A percentile compares a stretch with the other conserved stretches of the same genome.
Evolutionary conservation across 2,113 vertebrate genomes (phyloP).

Genomic region (Oryzias woworae): DNA sequence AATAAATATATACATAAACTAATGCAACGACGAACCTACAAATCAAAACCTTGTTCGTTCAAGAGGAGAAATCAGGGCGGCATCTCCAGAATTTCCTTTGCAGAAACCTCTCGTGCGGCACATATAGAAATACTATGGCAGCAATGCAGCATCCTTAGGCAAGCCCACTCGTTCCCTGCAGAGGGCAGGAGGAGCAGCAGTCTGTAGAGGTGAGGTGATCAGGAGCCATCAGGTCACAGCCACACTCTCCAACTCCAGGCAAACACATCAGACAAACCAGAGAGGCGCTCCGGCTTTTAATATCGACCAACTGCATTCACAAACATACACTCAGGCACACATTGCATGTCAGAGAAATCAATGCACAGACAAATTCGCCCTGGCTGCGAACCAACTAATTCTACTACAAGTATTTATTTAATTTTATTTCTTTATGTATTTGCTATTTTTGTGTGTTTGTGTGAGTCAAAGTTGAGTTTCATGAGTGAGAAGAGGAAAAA

Average conservation of each 20-base stretch:
- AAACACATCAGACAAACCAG: constrained; percentile 61
- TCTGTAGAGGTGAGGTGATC: constrained; percentile 43
- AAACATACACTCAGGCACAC: constrained; percentile 34
- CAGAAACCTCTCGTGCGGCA: no score
- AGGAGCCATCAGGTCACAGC: constrained; percentile 59
- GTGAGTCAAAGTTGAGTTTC: constrained; percentile 26
- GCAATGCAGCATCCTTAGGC: no score
- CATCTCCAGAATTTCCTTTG: constrained; percentile 23
- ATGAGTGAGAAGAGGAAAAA: constrained; percentile 29
- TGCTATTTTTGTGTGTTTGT: neutral
- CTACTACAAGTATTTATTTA: constrained; percentile 22
- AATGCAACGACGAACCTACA: constrained; percentile 7
- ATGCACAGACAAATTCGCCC: constrained; percentile 70
- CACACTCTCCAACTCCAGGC: constrained; percentile 55
- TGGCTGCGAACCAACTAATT: constrained; percentile 61
- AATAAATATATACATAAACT: constrained; percentile 1
- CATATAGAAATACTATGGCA: no score
- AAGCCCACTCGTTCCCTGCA: constrained; percentile 32
- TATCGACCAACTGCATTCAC: constrained; percentile 68
- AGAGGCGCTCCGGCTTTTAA: constrained; percentile 69
- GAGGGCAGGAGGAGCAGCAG: constrained; percentile 42
- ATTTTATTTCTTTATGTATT: neutral
- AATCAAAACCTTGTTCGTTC: constrained; percentile 21
- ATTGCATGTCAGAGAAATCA: constrained; percentile 71
- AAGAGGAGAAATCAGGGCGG: constrained; percentile 30